Evolutionary conservation across 2,113 vertebrate species (phyloP), one percentile per base, ranked within the genome.

Genomic region (Neolamprologus brichardi): DNA sequence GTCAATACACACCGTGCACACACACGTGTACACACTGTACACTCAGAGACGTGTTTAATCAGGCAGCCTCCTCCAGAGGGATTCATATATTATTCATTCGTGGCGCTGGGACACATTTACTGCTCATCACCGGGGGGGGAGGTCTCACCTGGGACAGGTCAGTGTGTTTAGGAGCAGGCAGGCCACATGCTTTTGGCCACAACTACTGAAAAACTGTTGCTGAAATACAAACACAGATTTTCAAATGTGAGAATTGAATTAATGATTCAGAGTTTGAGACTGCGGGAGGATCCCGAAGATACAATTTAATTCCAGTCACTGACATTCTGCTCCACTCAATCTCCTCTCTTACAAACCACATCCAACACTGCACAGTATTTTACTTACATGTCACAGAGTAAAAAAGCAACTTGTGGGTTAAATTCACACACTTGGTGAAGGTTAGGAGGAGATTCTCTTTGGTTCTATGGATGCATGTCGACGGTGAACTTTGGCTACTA

Each of bases 1-100:
- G 84, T 84, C 85, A 93, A 91, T 86, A 84, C 84, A 41, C 56
- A 83, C 60, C 5, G 3, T 32, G 34, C 37, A 37, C 53, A 5
- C 54, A 20, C 51, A 46, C 12, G 13, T 15, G 25, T 1, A 56
- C 23, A 0, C 54, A 58, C 54, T 0, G 56, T 58, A 30, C 56
- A 30, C 56, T 58, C 25, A 30, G 4, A 82, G 44, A 46, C 7
- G 3, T 6, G 11, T 28, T 75, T 60, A 79, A 56, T 72, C 37
- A 46, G 53, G 46, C 23, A 37, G 79, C 46, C 34, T 64, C 64
- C 84, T 60, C 41, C 64, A 54, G n/a, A 82, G 30, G 86, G 81
- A 87, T 56, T 87, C 77, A 90, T 89, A 84, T 79, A 87, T 92
- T 80, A 93, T 91, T 89, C 23, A 87, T 77, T 84, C 6, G 37